A percentile compares a stretch with the other conserved stretches of the same genome.
Conservation (phyloP, 2,797 vertebrate species). For the Sus cebifrons region DNA sequence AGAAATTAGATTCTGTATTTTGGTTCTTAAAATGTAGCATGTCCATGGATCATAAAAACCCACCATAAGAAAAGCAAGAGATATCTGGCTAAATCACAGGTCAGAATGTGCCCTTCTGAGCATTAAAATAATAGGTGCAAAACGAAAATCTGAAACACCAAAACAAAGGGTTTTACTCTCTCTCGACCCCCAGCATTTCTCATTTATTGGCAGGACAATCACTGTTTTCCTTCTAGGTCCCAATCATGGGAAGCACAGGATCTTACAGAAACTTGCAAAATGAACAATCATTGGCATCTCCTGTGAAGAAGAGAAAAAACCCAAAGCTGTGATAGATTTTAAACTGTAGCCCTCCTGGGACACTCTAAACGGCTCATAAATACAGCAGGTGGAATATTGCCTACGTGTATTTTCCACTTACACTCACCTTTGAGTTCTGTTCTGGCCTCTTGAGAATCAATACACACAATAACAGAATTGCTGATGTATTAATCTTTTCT, state of each 20-base stretch:
- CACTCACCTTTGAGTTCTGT: constrained; percentile 73
- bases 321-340: constrained; percentile 70
- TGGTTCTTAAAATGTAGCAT: neutral
- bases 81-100: neutral
- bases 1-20: neutral
- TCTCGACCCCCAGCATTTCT: neutral
- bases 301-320: constrained; percentile 45
- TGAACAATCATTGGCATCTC: constrained; percentile 46
- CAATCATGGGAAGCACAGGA: neutral
- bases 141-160: neutral
- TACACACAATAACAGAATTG: constrained; percentile 75
- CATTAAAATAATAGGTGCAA: neutral
- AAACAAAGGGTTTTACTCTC: neutral
- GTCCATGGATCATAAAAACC: neutral
- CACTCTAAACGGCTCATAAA: constrained; percentile 67
- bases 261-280: constrained; percentile 65
- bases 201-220: neutral
- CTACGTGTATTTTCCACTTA: constrained; percentile 59
- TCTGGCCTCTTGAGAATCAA: constrained; percentile 78
- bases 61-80: neutral
- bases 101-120: neutral
- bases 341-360: constrained; percentile 49
- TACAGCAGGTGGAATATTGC: constrained; percentile 70
- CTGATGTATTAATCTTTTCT: constrained; percentile 76
- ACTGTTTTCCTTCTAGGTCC: neutral